Evolutionary conservation across 2,888 invertebrate species (phyloP).

Genomic region (Drosophila stalkeri): DNA sequence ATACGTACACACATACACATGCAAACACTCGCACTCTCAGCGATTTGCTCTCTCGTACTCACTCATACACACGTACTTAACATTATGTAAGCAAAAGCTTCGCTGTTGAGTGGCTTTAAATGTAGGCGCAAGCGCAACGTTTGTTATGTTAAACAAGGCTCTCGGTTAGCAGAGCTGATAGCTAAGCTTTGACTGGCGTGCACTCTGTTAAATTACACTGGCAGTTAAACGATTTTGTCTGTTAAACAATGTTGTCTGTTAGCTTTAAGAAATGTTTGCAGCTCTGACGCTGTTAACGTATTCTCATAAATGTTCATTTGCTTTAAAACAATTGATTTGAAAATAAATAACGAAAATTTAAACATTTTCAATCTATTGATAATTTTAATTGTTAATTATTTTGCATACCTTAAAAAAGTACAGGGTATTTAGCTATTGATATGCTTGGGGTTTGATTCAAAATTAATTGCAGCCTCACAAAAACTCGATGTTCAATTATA

Average conservation of each 20-base stretch:
- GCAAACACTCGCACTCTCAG: not conserved
- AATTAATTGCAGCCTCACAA: slow-evolving; percentile 8
- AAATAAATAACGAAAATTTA: not conserved
- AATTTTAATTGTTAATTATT: not conserved
- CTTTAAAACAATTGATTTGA: not conserved
- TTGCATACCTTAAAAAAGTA: not conserved
- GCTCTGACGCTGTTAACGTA: not conserved
- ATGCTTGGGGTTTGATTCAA: not conserved
- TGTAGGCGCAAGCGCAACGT: slow-evolving; percentile 49
- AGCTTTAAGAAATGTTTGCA: not conserved
- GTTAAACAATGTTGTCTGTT: not conserved
- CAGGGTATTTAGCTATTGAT: not conserved
- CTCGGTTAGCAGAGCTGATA: slow-evolving; percentile 7
- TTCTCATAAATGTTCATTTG: not conserved
- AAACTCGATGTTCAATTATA: not conserved
- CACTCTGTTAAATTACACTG: not conserved
- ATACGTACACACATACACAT: not conserved
- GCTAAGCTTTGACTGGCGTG: not conserved
- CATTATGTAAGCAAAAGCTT: slow-evolving; percentile 26
- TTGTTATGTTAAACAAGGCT: slow-evolving; percentile 1
- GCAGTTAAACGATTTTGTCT: not conserved
- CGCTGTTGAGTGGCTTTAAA: not conserved
- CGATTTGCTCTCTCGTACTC: not conserved
- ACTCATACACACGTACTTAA: not conserved
- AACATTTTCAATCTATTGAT: not conserved